Evolutionary conservation across 2,113 vertebrate genomes (phyloP).

Genomic region (Triplophysa dalaica): DNA sequence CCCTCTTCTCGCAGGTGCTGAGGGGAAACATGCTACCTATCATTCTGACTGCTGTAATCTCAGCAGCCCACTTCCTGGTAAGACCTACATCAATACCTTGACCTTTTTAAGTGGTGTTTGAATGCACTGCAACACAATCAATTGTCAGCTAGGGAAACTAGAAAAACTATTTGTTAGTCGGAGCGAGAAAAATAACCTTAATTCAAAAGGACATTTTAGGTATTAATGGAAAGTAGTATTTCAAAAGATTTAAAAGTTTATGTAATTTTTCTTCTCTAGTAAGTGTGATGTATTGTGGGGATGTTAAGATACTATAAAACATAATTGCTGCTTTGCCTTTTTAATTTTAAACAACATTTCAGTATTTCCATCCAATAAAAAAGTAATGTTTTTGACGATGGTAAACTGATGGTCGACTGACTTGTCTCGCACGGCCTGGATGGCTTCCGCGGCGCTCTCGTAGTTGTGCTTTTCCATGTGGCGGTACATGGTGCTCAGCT

Average conservation of each 20-base stretch:
- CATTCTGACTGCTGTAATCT: neutral
- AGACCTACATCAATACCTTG: neutral
- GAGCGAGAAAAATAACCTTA: no score
- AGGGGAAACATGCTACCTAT: neutral
- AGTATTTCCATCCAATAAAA: neutral
- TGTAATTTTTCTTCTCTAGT: no score
- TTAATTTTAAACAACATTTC: neutral
- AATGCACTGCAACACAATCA: neutral
- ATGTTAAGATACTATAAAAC: no score
- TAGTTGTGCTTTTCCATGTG: conserved; percentile 99
- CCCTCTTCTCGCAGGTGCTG: neutral
- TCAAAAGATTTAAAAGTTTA: no score
- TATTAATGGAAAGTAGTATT: no score
- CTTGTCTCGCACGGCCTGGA: conserved; percentile 96
- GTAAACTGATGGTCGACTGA: conserved; percentile 64
- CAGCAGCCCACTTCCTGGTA: neutral
- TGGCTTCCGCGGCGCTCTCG: conserved; percentile 95
- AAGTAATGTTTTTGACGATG: neutral
- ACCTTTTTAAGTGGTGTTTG: neutral
- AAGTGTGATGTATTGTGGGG: no score
- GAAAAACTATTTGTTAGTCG: no score
- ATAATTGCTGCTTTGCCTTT: no score
- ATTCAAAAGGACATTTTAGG: no score
- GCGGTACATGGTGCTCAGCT: conserved; percentile 98
- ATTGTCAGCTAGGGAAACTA: no score